These are phyloP conservation scores for Colletes latitarsis DNA, from an alignment of 1,140 invertebrate genomes.

Conservation along the genomic window DNA sequence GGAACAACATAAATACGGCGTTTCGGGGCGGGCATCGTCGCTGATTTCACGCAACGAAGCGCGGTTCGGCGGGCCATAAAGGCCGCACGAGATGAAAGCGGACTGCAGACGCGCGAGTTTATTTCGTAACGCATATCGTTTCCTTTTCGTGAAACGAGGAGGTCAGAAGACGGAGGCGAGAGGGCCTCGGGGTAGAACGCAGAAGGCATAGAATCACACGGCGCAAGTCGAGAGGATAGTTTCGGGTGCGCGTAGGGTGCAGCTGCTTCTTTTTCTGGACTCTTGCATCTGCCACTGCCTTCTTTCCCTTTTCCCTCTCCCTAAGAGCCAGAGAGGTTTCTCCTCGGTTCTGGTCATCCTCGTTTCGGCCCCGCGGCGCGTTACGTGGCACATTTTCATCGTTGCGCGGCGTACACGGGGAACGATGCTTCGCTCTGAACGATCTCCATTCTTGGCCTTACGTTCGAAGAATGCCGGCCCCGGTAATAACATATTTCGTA, in stretches of 20 bases:
- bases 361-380: conserved; percentile 59
- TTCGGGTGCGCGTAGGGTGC: conserved; percentile 48
- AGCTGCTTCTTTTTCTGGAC: conserved; percentile 62
- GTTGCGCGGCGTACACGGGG: conserved; percentile 23
- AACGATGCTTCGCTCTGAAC: conserved; percentile 11
- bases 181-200: neutral
- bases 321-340: conserved; percentile 13
- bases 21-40: neutral
- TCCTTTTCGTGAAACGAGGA: conserved; percentile 18
- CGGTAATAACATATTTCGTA: conserved; percentile 61
- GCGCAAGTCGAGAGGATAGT: conserved; percentile 40
- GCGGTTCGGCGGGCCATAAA: neutral
- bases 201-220: conserved; percentile 44
- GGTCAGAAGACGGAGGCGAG: neutral
- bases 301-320: conserved; percentile 34
- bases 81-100: neutral
- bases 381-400: conserved; percentile 68
- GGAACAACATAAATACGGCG: neutral
- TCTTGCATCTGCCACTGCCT: conserved; percentile 51
- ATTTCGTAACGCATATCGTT: conserved; percentile 35
- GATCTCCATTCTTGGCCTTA: conserved; percentile 42
- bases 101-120: neutral
- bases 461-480: conserved; percentile 18
- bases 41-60: neutral
- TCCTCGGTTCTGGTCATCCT: conserved; percentile 59